These are phyloP conservation scores for Plumapathes pennacea DNA, from an alignment of 92 coral and sea anemone genomes.

Conservation along the genomic window DNA sequence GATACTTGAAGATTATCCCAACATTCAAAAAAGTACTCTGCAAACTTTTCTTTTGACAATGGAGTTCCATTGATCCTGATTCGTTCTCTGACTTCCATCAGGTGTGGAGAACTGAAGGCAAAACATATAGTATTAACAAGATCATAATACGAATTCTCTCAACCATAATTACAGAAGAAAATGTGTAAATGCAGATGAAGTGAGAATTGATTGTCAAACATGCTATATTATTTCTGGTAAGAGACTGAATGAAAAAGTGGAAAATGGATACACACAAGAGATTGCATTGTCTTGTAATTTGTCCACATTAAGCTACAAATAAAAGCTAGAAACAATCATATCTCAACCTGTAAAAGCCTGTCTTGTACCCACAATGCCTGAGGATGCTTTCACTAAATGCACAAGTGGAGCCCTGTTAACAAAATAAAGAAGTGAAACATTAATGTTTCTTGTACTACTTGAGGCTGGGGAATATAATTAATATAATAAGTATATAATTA, in stretches of 20 bases:
- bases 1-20: slow-evolving; percentile 73
- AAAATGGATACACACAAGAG: too few species aligned
- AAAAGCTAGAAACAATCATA: background rate
- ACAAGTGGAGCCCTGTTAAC: slow-evolving; percentile 89
- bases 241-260: too few species aligned
- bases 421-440: background rate
- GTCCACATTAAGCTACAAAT: background rate
- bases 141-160: background rate
- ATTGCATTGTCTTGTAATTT: background rate
- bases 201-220: too few species aligned
- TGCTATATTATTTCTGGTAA: too few species aligned
- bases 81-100: slow-evolving; percentile 97
- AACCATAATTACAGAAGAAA: background rate
- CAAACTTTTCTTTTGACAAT: slow-evolving; percentile 78
- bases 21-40: slow-evolving; percentile 88
- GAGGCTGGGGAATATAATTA: background rate
- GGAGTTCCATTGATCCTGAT: slow-evolving; percentile 85
- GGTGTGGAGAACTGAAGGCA: slow-evolving; percentile 87
- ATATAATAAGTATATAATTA: background rate
- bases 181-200: background rate
- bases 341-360: slow-evolving; percentile 88
- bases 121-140: background rate
- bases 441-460: background rate
- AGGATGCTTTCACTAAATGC: slow-evolving; percentile 90
- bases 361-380: slow-evolving; percentile 70